Conservation (phyloP, 2,888 invertebrate genomes). For the Prionchulus punctatus region DNA sequence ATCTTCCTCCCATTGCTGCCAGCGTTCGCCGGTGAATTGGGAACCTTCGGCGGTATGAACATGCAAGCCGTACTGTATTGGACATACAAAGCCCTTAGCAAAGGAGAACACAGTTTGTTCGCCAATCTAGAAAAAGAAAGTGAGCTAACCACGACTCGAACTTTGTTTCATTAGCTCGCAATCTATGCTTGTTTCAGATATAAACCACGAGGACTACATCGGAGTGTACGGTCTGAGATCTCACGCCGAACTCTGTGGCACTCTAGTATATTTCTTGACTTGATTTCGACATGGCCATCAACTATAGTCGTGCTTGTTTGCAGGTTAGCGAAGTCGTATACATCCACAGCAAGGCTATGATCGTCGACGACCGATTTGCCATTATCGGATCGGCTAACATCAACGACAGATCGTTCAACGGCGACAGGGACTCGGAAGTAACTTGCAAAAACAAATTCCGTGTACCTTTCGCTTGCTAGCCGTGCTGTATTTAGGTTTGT, state of each 20-base stretch:
- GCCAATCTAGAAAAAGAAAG: slow-evolving; percentile 58
- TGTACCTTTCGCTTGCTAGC: neutral
- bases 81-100: slow-evolving; percentile 84
- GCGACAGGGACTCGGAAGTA: slow-evolving; percentile 74
- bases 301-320: too few species aligned
- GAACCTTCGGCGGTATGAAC: slow-evolving; percentile 66
- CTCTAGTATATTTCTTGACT: too few species aligned
- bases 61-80: slow-evolving; percentile 87
- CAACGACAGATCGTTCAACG: slow-evolving; percentile 84
- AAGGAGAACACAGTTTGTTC: slow-evolving; percentile 68
- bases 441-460: neutral
- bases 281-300: too few species aligned
- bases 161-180: too few species aligned
- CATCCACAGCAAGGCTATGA: slow-evolving; percentile 88
- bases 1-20: slow-evolving; percentile 29
- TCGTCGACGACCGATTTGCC: slow-evolving; percentile 71
- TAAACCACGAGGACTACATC: too few species aligned
- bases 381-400: slow-evolving; percentile 97
- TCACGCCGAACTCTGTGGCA: too few species aligned
- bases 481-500: slow-evolving; percentile 16
- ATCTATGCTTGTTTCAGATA: too few species aligned
- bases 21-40: slow-evolving; percentile 51
- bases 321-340: slow-evolving; percentile 79
- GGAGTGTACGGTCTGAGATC: too few species aligned
- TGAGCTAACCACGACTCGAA: too few species aligned